A percentile compares a stretch with the other conserved stretches of the same genome.
phyloP scores from a whole-genome alignment of 2,888 invertebrate genomes.

The Ametastegia equiseti region DNA sequence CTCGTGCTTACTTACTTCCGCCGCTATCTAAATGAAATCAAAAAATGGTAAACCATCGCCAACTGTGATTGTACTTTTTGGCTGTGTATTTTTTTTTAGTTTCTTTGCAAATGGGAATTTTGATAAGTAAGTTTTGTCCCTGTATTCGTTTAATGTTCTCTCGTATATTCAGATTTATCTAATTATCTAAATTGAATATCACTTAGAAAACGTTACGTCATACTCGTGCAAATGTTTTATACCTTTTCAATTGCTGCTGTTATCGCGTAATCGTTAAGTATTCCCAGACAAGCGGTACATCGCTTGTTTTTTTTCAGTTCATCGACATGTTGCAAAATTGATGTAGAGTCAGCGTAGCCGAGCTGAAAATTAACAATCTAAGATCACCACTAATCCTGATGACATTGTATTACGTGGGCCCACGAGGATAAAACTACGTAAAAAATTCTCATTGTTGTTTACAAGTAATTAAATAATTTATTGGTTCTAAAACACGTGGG shows the following conservation, averaged over 20 bases:
- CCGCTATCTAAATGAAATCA: conserved; percentile 53
- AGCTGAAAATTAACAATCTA: conserved; percentile 56
- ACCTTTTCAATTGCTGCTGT: conserved; percentile 78
- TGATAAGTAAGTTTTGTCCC: no score
- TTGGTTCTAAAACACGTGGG: not conserved
- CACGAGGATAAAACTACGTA: not conserved
- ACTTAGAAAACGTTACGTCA: not conserved
- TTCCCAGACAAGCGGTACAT: conserved; percentile 86
- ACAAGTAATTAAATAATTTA: conserved; percentile 21
- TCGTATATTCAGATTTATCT: not conserved
- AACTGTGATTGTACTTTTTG: no score
- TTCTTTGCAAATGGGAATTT: no score
- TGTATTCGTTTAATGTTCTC: no score
- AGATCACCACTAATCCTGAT: not conserved
- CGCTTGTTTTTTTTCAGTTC: conserved; percentile 78
- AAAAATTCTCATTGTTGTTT: not conserved
- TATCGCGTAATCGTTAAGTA: conserved; percentile 81
- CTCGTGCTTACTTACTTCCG: conserved; percentile 67
- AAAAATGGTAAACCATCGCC: no score
- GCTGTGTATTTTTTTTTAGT: no score
- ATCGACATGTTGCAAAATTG: conserved; percentile 58
- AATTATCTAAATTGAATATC: conserved; percentile 31
- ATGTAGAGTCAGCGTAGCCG: conserved; percentile 53
- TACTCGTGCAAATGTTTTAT: conserved; percentile 68
- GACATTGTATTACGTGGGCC: conserved; percentile 34